Base-by-base conservation (phyloP, 1,140 invertebrate genomes). In the Meloidogyne hapla region DNA sequence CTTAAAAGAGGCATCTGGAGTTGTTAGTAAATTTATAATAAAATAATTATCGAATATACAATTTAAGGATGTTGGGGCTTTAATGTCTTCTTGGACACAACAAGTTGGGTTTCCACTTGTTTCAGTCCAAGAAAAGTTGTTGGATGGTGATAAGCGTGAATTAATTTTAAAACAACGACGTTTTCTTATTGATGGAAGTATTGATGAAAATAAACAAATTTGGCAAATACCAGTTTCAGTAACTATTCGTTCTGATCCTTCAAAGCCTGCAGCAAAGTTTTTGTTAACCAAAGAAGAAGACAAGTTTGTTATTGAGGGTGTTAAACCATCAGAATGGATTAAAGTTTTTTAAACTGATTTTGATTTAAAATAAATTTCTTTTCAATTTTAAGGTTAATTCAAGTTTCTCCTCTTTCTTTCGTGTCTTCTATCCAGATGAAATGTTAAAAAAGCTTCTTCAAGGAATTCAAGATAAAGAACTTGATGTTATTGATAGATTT, bases 31-130 rank as follows among this genome's bases (percentile, higher is more conserved):
- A 18, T 76, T 76, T 1, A 28, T 33, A 33, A 8, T 33, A 33
- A 33, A 33, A 33, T 33, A 33, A 33, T 33, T 6, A 33, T 33
- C n/a, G 15, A 21, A 40, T 69, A 15, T n/a, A 25, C 26, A 23
- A 21, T 40, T 78, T 70, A 61, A 78, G 88, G 93, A 94, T n/a
- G 92, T 99, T 0, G 91, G 90, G 6, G 90, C 91, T 40, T 92
- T 99, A 0, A 99, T 99, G 96, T 92, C 92, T 1, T 93, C 92
- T 15, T 98, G 95, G 95, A 97, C 94, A 0, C 90, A 90, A 83
- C 93, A 96, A 87, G 94, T 94, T 91, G 95, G 95, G 28, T 97
- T 94, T 85, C 94, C 94, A 10, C 89, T 92, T 1, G 85, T 92
- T 0, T 88, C 84, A 56, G 90, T 90, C 5, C 63, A 69, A 64